Conservation (phyloP, 2,797 vertebrate species). For the Tenualosa thibaudeaui region DNA sequence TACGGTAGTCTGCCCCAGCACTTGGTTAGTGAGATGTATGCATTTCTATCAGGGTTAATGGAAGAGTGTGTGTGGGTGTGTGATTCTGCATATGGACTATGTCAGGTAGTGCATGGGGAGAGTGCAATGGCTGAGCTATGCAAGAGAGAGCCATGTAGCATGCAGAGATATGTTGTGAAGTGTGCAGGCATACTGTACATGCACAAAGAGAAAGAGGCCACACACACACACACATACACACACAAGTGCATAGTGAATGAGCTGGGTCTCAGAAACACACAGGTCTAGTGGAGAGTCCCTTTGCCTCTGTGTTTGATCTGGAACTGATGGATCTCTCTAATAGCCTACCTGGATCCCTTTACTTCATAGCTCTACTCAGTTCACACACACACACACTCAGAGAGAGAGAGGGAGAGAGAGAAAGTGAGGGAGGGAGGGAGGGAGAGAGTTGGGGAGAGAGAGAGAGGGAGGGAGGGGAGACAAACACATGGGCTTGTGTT, state of each 20-base stretch:
- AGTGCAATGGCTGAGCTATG: neutral
- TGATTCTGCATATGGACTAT: neutral
- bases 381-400: neutral
- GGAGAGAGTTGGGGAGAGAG: too few species aligned
- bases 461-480: neutral
- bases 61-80: conserved; percentile 10
- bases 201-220: neutral
- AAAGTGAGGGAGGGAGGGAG: too few species aligned
- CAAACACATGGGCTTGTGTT: neutral
- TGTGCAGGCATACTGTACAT: neutral
- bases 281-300: neutral
- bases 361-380: neutral
- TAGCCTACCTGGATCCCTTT: neutral
- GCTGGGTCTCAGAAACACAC: neutral
- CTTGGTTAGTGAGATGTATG: neutral
- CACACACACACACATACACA: too few species aligned
- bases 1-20: conserved; percentile 6
- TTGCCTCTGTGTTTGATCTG: neutral
- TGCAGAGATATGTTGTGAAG: neutral
- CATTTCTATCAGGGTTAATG: conserved; percentile 6
- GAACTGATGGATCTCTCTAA: neutral
- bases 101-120: neutral
- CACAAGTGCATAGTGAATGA: neutral
- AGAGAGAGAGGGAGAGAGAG: too few species aligned
- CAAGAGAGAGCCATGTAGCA: neutral